Conservation (phyloP, 2,797 vertebrate genomes). For the Xiphorhynchus erythropygius region DNA sequence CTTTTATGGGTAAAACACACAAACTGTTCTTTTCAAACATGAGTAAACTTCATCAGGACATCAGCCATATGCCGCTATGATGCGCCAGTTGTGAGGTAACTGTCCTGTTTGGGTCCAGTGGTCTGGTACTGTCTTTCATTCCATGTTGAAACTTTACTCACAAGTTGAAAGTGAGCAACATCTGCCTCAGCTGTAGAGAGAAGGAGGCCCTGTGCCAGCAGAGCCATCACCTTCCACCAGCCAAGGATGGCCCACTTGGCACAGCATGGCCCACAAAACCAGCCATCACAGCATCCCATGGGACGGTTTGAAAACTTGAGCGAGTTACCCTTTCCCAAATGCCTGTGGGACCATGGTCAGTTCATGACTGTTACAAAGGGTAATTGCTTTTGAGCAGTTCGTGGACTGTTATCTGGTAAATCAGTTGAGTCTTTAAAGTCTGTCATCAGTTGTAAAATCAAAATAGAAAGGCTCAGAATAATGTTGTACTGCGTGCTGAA, state of each 20-base stretch:
- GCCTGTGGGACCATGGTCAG: accelerated
- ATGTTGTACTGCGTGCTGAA: neutral
- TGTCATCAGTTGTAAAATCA: neutral
- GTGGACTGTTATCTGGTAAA: neutral
- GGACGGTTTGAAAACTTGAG: neutral
- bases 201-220: neutral
- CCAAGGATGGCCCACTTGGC: accelerated
- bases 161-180: neutral
- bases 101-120: neutral
- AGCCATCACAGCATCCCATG: neutral
- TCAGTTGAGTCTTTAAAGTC: neutral
- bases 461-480: neutral
- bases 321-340: neutral
- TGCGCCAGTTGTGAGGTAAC: neutral
- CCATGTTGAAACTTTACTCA: neutral
- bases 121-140: neutral
- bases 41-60: neutral
- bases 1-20: neutral
- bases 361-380: neutral
- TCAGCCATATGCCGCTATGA: accelerated
- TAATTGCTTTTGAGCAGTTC: neutral
- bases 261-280: neutral
- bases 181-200: neutral
- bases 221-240: accelerated
- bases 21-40: neutral